A percentile compares a stretch with the other conserved stretches of the same genome.
These are phyloP conservation scores for Argynnis bischoffii DNA, from an alignment of 2,888 invertebrate species.

Conservation along the genomic window DNA sequence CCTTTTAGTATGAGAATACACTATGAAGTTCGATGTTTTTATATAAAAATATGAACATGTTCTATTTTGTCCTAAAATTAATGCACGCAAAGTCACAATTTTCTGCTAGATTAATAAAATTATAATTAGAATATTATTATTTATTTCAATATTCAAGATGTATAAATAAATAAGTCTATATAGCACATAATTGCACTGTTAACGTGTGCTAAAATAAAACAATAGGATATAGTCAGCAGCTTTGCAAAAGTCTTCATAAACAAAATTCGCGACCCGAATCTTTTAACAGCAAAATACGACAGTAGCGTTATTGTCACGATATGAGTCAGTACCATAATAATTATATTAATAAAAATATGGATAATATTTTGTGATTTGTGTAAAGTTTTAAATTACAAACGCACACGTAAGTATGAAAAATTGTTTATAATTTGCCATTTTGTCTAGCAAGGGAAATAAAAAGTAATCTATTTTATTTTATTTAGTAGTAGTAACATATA, in stretches of 20 bases:
- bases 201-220: conserved; percentile 23
- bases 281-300: conserved; percentile 34
- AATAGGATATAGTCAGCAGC: conserved; percentile 34
- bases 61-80: no score
- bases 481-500: no score
- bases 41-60: no score
- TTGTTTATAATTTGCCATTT: not conserved
- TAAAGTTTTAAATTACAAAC: conserved; percentile 21
- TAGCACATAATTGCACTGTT: not conserved
- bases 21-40: no score
- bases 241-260: conserved; percentile 36
- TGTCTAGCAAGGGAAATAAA: not conserved
- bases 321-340: conserved; percentile 24
- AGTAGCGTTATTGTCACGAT: conserved; percentile 34
- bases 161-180: not conserved
- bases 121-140: not conserved
- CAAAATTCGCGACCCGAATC: conserved; percentile 33
- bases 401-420: conserved; percentile 23
- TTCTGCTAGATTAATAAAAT: no score
- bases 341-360: conserved; percentile 28
- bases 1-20: no score
- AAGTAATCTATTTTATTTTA: no score
- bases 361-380: conserved; percentile 30
- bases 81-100: no score
- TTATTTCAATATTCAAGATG: not conserved